Base-by-base conservation (phyloP, 2,888 invertebrate genomes). In the Leucozona laternaria region DNA sequence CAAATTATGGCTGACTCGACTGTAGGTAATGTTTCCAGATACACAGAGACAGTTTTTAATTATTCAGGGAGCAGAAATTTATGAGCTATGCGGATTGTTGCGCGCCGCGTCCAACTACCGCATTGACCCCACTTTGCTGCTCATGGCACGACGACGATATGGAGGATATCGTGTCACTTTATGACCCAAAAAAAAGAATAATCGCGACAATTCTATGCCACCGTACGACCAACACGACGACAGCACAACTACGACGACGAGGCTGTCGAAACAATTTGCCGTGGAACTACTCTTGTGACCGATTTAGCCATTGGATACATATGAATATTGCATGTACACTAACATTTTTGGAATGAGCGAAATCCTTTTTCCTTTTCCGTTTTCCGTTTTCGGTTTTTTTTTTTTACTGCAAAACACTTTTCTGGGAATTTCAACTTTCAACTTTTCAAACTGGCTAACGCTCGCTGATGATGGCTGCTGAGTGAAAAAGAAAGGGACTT, bases 281-380 rank as follows among this genome's bases (percentile, higher is more conserved):
- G 70, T 76, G 66, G 79, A 76, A 77, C 60, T 72, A 77, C 60
- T 72, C 50, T 64, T 82, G 73, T 86, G 75, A 82, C 73, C 86
- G 82, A 86, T 78, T 82, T 82, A 82, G 70, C 82, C 79, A 86
- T 79, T 73, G 75, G 86, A 86, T 86, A 86, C 82, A 86, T 82
- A 86, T 86, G 73, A 82, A 82, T 78, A 85, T 77, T 77, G 76
- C 72, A 80, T 77, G 81, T 79, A 86, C 86, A 75, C 78, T 50
- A 82, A 43, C 60, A 68, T 75, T 60, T 40, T 72, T 43, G 22
- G 55, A 72, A 85, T 58, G 64, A 71, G 45, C 43, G 55, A 62
- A 60, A 81, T 68, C 68, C 53, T 53, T 68, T 68, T 68, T 68
- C 64, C 75, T 82, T 82, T 76, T 53, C 50, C 31, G 31, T 25